Base-by-base conservation (phyloP, 2,888 invertebrate species). In the Empis stercorea region DNA sequence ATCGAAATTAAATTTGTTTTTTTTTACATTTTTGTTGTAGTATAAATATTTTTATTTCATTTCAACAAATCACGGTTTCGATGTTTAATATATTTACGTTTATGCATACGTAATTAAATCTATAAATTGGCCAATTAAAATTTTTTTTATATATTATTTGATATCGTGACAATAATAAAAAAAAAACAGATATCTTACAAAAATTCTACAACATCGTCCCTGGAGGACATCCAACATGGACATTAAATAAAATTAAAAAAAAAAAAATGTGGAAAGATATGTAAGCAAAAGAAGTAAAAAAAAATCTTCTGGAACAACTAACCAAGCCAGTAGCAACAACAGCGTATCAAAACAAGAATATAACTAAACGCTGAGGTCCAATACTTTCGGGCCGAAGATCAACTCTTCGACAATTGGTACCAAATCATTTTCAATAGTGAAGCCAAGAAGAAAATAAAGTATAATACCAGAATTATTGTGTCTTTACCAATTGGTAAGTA, bases 111-210 rank as follows among this genome's bases (percentile, higher is more conserved):
- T 68, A 68, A 68, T 68, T 68, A 68, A 68, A 68, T 67, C 67
- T 68, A 68, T 68, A 68, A 68, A 67, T 67, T 65, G 67, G 64
- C 67, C 67, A 68, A 68, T 68, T 68, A 68, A 68, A 68, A 67
- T 67, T 66, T 52, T 39, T n/a, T n/a, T n/a, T n/a, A n/a, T n/a
- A n/a, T n/a, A n/a, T n/a, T 20, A 16, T 65, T 65, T 64, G 66
- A 65, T 66, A 65, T 66, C 66, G 66, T 66, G 66, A 66, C 66
- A 66, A 65, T 64, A 63, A 27, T 27, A 27, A 27, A 27, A 27
- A 7, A 27, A 27, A 27, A 27, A 27, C 5, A 27, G 4, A 20
- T 4, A 20, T 20, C 20, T 20, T 20, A 20, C 20, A 20, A 20
- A 20, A 20, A 27, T 4, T 27, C 5, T 27, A 27, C 23, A 7